Evolutionary conservation across 2,113 vertebrate genomes (phyloP), one percentile per base, ranked within the genome.

Genomic region (Thunnus maccoyii): DNA sequence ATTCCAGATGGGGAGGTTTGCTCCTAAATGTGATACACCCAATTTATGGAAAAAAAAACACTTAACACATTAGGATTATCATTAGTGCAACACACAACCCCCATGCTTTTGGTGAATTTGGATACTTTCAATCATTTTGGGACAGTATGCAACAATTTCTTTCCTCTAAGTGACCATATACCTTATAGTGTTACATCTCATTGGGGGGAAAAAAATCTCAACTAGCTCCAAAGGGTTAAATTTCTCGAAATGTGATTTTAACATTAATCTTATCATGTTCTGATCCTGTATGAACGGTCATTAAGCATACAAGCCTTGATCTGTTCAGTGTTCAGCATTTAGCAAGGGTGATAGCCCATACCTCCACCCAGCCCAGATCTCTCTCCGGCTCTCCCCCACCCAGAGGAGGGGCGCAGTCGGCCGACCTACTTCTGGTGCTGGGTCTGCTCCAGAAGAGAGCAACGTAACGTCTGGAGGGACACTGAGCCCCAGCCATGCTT

Each of bases 401-500:
- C 82, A 80, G 56, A 87, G 84, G 86, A 85, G 80, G 83, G 76
- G 80, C 13, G 67, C 72, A 18, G 87, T 74, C 46, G 63, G 58
- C 36, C 89, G 88, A 91, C 93, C 93, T 93, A 90, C 85, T 94
- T 93, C 81, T 88, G 68, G 76, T 79, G 72, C 86, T 92, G 90
- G 86, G 78, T 60, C 77, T 14, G 72, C 72, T 93, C 89, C 91
- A 89, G 67, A 87, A 75, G 64, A 83, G 84, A 86, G 82, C 88
- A 92, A 91, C 92, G 93, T 92, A 91, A 94, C 71, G 92, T 94
- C 92, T 94, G 91, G 91, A 90, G 87, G 87, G 90, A 90, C 85
- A 25, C 48, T 5, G 73, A 86, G 78, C 69, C 68, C 68, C 76
- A 81, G 90, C 79, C 81, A 2, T 9, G 85, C 89, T 92, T 93